Evolutionary conservation across 2,113 vertebrate genomes (phyloP).

Genomic region (Chunga burmeisteri): DNA sequence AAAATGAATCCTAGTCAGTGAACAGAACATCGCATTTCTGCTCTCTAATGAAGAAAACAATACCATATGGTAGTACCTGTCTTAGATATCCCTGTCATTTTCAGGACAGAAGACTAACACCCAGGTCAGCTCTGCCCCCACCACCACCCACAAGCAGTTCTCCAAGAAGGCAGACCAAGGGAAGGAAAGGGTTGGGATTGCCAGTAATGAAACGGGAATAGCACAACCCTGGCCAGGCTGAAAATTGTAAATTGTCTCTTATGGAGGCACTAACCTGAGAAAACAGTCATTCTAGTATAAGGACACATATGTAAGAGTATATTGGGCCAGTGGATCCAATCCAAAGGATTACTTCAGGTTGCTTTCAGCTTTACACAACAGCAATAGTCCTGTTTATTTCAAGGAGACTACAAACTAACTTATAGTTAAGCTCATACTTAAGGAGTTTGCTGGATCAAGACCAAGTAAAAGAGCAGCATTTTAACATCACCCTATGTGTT

Average conservation of each 20-base stretch:
- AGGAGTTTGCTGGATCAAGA: background rate
- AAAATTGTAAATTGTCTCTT: background rate
- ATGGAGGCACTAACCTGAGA: background rate
- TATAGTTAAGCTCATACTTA: background rate
- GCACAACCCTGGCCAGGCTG: background rate
- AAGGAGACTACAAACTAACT: background rate
- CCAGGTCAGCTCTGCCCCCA: background rate
- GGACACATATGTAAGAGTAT: background rate
- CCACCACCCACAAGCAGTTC: accelerated
- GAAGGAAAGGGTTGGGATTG: background rate
- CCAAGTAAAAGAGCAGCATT: background rate
- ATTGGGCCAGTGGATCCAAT: background rate
- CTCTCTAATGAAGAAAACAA: background rate
- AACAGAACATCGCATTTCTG: background rate
- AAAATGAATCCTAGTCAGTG: background rate
- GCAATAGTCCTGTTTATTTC: background rate
- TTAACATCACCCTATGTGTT: background rate
- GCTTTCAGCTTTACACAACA: background rate
- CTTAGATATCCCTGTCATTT: background rate
- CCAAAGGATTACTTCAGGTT: background rate
- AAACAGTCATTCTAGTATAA: background rate
- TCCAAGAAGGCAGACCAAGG: background rate
- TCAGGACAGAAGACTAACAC: background rate
- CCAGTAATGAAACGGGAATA: background rate
- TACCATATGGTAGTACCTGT: background rate